Conservation (phyloP, 2,797 vertebrate genomes). For the Trematomus bernacchii region DNA sequence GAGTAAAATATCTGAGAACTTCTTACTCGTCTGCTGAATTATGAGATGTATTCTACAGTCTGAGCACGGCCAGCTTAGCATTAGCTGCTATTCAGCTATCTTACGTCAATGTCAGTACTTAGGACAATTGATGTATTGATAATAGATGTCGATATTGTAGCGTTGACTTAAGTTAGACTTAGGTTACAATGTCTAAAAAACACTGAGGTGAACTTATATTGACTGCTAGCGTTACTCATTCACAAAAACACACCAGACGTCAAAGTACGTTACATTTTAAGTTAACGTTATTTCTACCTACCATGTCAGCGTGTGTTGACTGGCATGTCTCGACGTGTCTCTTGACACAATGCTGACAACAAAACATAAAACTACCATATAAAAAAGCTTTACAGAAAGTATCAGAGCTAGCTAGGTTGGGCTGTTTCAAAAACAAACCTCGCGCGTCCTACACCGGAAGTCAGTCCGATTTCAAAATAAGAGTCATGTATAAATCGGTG, state of each 20-base stretch:
- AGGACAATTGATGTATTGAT: fast-evolving
- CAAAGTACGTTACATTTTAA: neutral
- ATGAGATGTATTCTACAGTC: too few species aligned
- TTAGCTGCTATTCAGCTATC: neutral
- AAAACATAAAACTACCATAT: neutral
- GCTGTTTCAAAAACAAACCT: conserved; percentile 64
- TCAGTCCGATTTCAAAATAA: conserved; percentile 62
- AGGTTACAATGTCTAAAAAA: neutral
- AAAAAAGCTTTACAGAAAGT: neutral
- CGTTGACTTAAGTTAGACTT: neutral
- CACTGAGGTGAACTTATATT: neutral
- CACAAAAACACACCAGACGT: neutral
- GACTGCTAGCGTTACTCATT: neutral
- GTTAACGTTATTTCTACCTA: conserved; percentile 24
- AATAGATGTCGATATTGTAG: fast-evolving
- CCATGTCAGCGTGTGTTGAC: conserved; percentile 32
- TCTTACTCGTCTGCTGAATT: too few species aligned
- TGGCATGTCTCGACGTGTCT: conserved; percentile 21
- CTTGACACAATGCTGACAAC: neutral
- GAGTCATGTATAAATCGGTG: neutral
- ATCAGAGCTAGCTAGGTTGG: conserved; percentile 9
- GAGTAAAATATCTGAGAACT: too few species aligned
- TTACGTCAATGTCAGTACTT: neutral
- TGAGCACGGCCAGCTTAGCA: neutral
- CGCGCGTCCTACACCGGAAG: conserved; percentile 64